Percentiles rank a stretch among this genome's conserved stretches.
phyloP scores from a whole-genome alignment of 2,888 invertebrate genomes.

The Corbicula japonica region DNA sequence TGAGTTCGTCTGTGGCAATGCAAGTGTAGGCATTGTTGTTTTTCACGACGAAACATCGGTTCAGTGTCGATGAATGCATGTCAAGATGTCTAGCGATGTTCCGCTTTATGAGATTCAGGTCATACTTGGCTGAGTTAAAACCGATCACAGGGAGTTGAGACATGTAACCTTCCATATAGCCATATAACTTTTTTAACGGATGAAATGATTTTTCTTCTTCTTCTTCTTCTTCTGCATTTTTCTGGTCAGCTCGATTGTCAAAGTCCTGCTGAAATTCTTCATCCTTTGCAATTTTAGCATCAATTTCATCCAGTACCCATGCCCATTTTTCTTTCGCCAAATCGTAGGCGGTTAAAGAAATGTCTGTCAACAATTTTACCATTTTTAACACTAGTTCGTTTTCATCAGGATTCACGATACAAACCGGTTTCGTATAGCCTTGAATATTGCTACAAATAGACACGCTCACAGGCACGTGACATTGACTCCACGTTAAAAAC shows the following conservation, averaged over 20 bases:
- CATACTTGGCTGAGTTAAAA: too few species aligned
- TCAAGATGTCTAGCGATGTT: constrained; percentile 21
- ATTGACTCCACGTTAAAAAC: constrained; percentile 49
- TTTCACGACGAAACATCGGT: constrained; percentile 35
- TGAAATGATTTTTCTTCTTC: constrained; percentile 5
- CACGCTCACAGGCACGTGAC: constrained; percentile 48
- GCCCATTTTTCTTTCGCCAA: constrained; percentile 34
- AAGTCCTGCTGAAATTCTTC: too few species aligned
- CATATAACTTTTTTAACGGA: constrained; percentile 30
- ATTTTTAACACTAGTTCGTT: constrained; percentile 25
- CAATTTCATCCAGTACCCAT: too few species aligned
- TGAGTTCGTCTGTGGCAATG: constrained; percentile 32
- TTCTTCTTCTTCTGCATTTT: background rate
- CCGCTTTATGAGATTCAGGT: too few species aligned
- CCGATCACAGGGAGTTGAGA: too few species aligned
- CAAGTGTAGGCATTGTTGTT: constrained; percentile 40
- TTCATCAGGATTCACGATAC: constrained; percentile 34
- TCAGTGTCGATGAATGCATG: constrained; percentile 16
- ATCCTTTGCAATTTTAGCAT: constrained; percentile 30
- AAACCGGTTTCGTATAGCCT: constrained; percentile 31
- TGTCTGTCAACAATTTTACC: constrained; percentile 26
- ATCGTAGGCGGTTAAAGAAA: constrained; percentile 24
- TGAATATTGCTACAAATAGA: constrained; percentile 49
- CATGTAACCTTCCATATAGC: constrained; percentile 21
- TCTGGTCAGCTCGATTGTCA: background rate